phyloP scores from a whole-genome alignment of 2,888 invertebrate genomes.

The Chalcosyrphus nemorum region DNA sequence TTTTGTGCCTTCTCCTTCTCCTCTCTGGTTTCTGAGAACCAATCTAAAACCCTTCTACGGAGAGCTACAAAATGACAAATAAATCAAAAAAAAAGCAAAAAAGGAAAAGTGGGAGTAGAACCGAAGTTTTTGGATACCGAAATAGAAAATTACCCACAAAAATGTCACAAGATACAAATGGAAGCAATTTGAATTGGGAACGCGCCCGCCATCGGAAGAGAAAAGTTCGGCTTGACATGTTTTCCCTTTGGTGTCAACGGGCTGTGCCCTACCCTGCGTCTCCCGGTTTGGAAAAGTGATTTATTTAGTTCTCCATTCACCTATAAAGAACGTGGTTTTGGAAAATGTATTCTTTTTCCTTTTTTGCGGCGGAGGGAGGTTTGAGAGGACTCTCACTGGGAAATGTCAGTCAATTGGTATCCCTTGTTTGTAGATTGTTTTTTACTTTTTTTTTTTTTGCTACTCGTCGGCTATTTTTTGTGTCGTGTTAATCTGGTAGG shows the following conservation, averaged over 20 bases:
- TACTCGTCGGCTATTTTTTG: neutral
- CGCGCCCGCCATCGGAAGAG: conserved; percentile 25
- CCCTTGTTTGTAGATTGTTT: conserved; percentile 20
- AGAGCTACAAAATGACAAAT: conserved; percentile 11
- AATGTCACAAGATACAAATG: conserved; percentile 65
- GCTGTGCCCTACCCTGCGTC: neutral
- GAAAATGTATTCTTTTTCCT: conserved; percentile 20
- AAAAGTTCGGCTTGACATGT: conserved; percentile 52
- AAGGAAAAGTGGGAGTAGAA: neutral
- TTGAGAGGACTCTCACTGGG: conserved; percentile 3
- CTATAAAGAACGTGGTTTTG: conserved; percentile 44
- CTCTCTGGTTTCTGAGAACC: neutral
- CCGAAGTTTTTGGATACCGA: conserved; percentile 34
- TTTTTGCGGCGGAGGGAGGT: neutral
- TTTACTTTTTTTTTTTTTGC: neutral
- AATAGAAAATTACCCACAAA: conserved; percentile 71
- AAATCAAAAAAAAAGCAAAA: neutral
- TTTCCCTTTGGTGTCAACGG: conserved; percentile 67
- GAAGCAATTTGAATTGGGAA: conserved; percentile 65
- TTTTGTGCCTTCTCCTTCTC: neutral
- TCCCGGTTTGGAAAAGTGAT: conserved; percentile 47
- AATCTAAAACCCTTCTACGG: conserved; percentile 24
- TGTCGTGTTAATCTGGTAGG: conserved; percentile 24
- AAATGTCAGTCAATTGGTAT: conserved; percentile 57
- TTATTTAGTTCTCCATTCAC: conserved; percentile 57